Base-by-base conservation (phyloP, 2,888 invertebrate genomes). In the Melieria crassipennis region DNA sequence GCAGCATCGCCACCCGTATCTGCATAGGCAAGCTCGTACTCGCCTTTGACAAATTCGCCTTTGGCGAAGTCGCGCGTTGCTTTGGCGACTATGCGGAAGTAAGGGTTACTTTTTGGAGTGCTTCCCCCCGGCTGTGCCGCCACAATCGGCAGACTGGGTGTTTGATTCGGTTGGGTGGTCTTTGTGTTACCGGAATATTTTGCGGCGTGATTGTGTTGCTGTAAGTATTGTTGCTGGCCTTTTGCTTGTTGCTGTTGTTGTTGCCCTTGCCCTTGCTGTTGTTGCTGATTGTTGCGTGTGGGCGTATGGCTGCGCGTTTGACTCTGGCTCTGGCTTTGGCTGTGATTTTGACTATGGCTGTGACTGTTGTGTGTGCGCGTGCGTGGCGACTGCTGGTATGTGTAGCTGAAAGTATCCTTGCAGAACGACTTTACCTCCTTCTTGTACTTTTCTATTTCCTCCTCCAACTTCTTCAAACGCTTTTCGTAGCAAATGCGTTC, bases 361-460 rank as follows among this genome's bases (percentile, higher is more conserved):
- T 56, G 62, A 16, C 57, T n/a, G 47, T 13, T 13, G n/a, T 6
- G 11, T 46, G 60, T 58, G 47, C 52, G 55, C 47, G 58, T 55
- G 16, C 48, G 47, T 55, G 16, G 62, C 60, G 60, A 71, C 7
- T 71, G 69, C 45, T 70, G 70, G 55, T 77, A 64, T 3, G 65
- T 58, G 52, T 74, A 75, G 58, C 65, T 75, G 60, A 73, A 73
- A 11, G 76, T 79, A 65, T 80, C 80, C 43, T 74, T 78, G 55
- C 80, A 80, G 75, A 81, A 79, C 11, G 78, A 77, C 68, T 81
- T 81, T 0, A 83, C 81, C 72, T 83, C 83, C 63, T 76, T 78
- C 73, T 82, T 83, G 71, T 83, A 82, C 63, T 79, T 78, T 73
- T 80, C 79, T 64, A 83, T 82, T 77, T 82, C 79, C 16, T 81